Percentiles rank a stretch among this genome's conserved stretches.
phyloP scores from a whole-genome alignment of 2,113 vertebrate genomes.

The Vimba vimba region DNA sequence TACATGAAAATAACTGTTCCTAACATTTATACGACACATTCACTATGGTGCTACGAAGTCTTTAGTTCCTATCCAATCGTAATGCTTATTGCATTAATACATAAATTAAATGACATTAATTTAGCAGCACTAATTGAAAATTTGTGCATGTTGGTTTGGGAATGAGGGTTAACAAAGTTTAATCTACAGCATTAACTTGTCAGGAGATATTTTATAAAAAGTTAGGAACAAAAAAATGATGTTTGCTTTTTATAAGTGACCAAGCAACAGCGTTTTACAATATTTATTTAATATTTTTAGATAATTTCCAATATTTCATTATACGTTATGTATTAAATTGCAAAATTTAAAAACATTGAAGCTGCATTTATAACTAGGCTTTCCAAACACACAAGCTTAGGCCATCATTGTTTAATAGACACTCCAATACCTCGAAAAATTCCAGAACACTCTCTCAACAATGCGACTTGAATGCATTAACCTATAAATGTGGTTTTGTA shows the following conservation, averaged over 20 bases:
- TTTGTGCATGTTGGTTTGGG: no score
- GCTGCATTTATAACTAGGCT: neutral
- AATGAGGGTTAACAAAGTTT: no score
- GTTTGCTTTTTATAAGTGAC: no score
- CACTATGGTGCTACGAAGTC: neutral
- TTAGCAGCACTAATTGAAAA: neutral
- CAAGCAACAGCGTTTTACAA: no score
- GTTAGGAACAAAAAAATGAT: no score
- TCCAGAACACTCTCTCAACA: neutral
- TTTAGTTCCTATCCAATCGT: neutral
- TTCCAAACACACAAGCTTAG: neutral
- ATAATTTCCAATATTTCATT: no score
- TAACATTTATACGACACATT: neutral
- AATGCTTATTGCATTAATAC: neutral
- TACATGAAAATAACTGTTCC: neutral
- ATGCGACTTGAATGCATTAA: neutral
- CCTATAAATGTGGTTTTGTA: slow-evolving; percentile 21
- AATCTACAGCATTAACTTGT: no score
- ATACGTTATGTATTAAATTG: neutral
- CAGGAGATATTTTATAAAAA: no score
- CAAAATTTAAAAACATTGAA: neutral
- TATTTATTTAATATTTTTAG: no score
- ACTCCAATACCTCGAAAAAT: neutral
- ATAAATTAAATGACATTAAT: neutral
- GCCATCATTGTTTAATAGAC: neutral